phyloP scores from a whole-genome alignment of 2,888 invertebrate genomes.

The Pyrochroa serraticornis region DNA sequence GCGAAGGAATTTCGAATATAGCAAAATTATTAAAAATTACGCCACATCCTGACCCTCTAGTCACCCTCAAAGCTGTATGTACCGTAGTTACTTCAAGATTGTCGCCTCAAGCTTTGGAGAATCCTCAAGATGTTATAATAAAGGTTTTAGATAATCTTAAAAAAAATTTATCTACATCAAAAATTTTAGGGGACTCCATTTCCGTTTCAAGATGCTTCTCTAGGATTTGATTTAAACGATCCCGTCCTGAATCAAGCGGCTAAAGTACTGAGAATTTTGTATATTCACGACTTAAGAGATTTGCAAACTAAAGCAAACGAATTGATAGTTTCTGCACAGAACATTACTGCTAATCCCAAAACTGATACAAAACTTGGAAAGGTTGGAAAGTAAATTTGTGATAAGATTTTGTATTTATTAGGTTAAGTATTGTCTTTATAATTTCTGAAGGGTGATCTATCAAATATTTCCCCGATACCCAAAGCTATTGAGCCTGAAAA shows the following conservation, averaged over 20 bases:
- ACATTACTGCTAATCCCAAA: slow-evolving; percentile 93
- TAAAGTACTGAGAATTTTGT: slow-evolving; percentile 78
- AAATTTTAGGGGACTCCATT: slow-evolving; percentile 67
- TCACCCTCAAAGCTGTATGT: slow-evolving; percentile 73
- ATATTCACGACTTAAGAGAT: slow-evolving; percentile 82
- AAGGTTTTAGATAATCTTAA: slow-evolving; percentile 46
- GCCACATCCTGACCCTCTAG: slow-evolving; percentile 79
- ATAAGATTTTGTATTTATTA: slow-evolving; percentile 13
- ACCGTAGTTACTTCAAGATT: slow-evolving; percentile 67
- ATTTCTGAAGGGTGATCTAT: slow-evolving; percentile 49
- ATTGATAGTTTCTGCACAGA: slow-evolving; percentile 90
- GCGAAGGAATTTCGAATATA: slow-evolving; percentile 78
- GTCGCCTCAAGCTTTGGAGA: slow-evolving; percentile 64
- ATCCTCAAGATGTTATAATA: slow-evolving; percentile 61
- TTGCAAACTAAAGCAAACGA: slow-evolving; percentile 95
- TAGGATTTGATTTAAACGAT: slow-evolving; percentile 72
- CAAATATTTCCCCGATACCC: slow-evolving; percentile 51
- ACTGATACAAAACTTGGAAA: slow-evolving; percentile 93
- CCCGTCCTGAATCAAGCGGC: slow-evolving; percentile 71
- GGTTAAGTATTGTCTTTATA: slow-evolving; percentile 14
- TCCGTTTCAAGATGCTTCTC: slow-evolving; percentile 70
- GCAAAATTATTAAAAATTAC: slow-evolving; percentile 80
- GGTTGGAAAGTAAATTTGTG: slow-evolving; percentile 71
- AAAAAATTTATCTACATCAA: slow-evolving; percentile 12
- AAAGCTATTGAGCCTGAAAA: slow-evolving; percentile 48